Evolutionary conservation across 2,888 invertebrate genomes (phyloP).

Genomic region (Dasysyrphus albostriatus): DNA sequence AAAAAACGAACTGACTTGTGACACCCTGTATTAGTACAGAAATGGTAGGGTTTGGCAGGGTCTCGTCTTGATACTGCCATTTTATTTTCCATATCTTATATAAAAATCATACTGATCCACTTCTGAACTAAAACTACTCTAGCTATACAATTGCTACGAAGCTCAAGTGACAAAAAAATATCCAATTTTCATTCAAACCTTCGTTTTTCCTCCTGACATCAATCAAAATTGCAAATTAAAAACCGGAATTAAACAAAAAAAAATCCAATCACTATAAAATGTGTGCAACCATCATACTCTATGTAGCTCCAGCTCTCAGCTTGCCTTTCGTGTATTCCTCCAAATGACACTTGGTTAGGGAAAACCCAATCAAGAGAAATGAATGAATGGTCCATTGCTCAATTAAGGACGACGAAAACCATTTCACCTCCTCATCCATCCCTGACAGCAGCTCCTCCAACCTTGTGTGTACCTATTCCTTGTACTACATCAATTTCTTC

Average conservation of each 20-base stretch:
- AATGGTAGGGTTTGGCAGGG: no score
- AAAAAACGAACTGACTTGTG: no score
- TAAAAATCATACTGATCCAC: neutral
- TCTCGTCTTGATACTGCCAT: neutral
- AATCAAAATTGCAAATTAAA: slow-evolving; percentile 71
- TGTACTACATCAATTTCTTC: slow-evolving; percentile 43
- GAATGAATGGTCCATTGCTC: slow-evolving; percentile 74
- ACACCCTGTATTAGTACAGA: no score
- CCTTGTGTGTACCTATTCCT: neutral
- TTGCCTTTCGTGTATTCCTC: neutral
- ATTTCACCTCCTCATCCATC: neutral
- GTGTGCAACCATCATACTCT: slow-evolving; percentile 21
- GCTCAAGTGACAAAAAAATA: slow-evolving; percentile 6
- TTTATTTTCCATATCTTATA: neutral
- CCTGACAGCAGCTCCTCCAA: neutral
- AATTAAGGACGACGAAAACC: slow-evolving; percentile 66
- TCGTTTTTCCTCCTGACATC: slow-evolving; percentile 20
- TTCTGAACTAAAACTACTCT: neutral
- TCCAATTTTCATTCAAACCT: slow-evolving; percentile 10
- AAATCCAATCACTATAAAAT: slow-evolving; percentile 69
- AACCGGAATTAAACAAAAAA: slow-evolving; percentile 29
- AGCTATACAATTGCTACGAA: neutral
- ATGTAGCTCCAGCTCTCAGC: neutral
- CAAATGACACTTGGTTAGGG: slow-evolving; percentile 62
- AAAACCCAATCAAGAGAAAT: slow-evolving; percentile 74